phyloP scores from a whole-genome alignment of 2,888 invertebrate genomes.

The Apotomis capreana region DNA sequence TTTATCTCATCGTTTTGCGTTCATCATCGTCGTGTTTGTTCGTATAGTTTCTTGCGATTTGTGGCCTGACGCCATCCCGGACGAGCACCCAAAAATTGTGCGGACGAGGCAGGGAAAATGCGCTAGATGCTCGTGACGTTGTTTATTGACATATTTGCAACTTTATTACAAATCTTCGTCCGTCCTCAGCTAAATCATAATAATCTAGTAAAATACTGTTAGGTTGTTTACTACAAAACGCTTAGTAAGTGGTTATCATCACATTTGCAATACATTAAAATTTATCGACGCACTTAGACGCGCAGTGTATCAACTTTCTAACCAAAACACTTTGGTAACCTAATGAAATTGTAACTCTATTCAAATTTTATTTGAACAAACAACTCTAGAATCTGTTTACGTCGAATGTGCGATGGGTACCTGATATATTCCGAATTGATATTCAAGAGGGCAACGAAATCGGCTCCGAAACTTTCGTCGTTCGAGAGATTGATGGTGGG shows the following conservation, averaged over 20 bases:
- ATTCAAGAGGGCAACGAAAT: conserved; percentile 21
- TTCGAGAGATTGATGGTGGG: conserved; percentile 28
- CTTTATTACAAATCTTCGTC: too few relatives aligned
- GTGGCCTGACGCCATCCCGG: too few relatives aligned
- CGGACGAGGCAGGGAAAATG: too few relatives aligned
- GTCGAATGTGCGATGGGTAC: conserved; percentile 7
- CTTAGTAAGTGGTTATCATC: neutral
- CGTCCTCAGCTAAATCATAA: too few relatives aligned
- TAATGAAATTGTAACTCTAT: conserved; percentile 20
- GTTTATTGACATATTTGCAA: too few relatives aligned
- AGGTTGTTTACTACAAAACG: neutral
- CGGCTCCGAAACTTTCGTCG: conserved; percentile 19
- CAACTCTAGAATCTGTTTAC: conserved; percentile 32
- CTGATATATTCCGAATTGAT: conserved; percentile 36
- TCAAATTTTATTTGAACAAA: conserved; percentile 34
- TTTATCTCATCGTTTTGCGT: too few relatives aligned
- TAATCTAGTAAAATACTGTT: neutral
- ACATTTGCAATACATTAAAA: neutral
- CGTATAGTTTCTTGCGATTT: too few relatives aligned
- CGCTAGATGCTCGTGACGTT: too few relatives aligned
- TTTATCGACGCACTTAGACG: conserved; percentile 5
- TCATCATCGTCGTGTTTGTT: too few relatives aligned
- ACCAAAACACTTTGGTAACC: conserved; percentile 8
- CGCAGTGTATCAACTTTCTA: conserved; percentile 19
- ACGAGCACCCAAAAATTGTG: too few relatives aligned